Percentiles rank a stretch among this genome's conserved stretches.
Evolutionary conservation across 1,140 invertebrate species (phyloP).

Genomic region (Lithobius niger): DNA sequence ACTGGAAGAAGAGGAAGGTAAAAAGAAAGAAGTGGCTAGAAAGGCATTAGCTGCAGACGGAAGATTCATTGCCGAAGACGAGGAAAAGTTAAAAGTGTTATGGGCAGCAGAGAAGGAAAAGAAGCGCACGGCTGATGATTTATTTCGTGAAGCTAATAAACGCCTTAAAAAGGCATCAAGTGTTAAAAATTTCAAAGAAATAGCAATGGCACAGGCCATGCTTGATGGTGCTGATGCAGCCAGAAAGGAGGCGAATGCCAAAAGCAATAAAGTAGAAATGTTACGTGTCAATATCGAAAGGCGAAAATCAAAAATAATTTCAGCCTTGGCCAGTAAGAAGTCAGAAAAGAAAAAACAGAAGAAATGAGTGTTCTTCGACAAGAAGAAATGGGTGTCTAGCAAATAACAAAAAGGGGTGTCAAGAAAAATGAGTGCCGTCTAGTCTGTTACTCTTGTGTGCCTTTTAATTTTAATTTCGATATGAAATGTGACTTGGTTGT

Average conservation of each 20-base stretch:
- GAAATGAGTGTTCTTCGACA: too few relatives aligned
- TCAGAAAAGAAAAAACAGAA: background rate
- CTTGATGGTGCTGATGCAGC: background rate
- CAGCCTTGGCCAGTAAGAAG: background rate
- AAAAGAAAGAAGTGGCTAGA: background rate
- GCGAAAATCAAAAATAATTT: background rate
- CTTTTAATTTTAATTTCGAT: too few relatives aligned
- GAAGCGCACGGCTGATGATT: background rate
- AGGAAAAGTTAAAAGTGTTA: too few relatives aligned
- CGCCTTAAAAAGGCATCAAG: background rate
- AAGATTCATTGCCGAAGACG: background rate
- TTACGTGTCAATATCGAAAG: background rate
- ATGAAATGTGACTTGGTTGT: too few relatives aligned
- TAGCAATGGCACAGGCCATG: background rate
- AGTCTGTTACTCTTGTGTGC: too few relatives aligned
- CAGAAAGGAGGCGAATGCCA: background rate
- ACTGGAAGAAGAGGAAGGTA: background rate
- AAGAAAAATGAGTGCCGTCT: too few relatives aligned
- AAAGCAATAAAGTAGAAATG: background rate
- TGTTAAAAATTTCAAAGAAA: background rate
- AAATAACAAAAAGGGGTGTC: too few relatives aligned
- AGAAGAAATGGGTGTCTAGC: too few relatives aligned
- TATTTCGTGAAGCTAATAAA: conserved; percentile 1
- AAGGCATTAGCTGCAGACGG: background rate
- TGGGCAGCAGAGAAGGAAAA: background rate